Evolutionary conservation across 2,888 invertebrate species (phyloP).

Genomic region (Nymphalis urticae): DNA sequence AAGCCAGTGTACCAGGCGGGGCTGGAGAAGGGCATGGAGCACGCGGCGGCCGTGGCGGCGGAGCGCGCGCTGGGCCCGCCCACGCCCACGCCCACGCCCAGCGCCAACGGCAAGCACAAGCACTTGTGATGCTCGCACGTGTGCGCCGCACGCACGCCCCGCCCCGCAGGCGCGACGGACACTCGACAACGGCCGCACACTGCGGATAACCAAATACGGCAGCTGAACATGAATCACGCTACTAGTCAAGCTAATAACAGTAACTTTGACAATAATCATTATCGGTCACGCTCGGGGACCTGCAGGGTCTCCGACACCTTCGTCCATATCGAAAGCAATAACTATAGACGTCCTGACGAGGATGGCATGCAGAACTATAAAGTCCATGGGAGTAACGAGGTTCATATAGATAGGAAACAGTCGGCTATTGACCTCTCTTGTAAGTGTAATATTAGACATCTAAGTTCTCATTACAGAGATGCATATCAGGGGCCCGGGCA

Average conservation of each 20-base stretch:
- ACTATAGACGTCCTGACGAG: too few species aligned
- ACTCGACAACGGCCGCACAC: not conserved
- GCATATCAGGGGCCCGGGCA: not conserved
- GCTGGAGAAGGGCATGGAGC: constrained; percentile 91
- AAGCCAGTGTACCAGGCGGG: constrained; percentile 91
- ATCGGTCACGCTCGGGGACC: not conserved
- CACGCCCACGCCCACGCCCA: constrained; percentile 69
- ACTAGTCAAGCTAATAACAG: not conserved
- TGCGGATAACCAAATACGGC: not conserved
- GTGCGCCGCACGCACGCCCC: too few species aligned
- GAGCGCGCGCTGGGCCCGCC: constrained; percentile 83
- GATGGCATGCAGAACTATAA: not conserved
- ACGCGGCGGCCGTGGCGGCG: constrained; percentile 89
- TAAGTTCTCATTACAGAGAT: not conserved
- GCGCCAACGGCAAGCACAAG: constrained; percentile 84
- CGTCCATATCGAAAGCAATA: not conserved
- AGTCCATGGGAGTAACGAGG: not conserved
- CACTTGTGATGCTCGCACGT: constrained; percentile 77
- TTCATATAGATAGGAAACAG: not conserved
- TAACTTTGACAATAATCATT: not conserved
- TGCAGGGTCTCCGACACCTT: not conserved
- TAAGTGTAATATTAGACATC: constrained; percentile 4
- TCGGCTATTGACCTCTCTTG: not conserved
- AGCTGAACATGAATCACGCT: not conserved
- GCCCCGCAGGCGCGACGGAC: constrained; percentile 1